These are phyloP conservation scores for Eriosoma lanigerum DNA, from an alignment of 1,140 invertebrate species.

Conservation along the genomic window DNA sequence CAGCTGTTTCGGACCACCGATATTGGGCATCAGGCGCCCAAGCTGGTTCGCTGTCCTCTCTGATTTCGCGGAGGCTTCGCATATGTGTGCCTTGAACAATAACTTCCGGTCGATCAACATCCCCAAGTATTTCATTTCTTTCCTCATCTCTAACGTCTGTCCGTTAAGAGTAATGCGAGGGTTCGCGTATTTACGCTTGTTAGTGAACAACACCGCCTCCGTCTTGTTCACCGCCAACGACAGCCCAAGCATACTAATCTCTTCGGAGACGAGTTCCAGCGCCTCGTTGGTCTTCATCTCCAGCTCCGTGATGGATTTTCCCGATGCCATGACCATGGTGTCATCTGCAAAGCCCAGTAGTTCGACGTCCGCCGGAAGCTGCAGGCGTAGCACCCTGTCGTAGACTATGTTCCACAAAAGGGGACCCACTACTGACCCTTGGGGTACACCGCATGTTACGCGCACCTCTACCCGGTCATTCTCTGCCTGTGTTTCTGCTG, in stretches of 20 bases:
- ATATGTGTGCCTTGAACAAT: no score
- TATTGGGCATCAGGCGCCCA: no score
- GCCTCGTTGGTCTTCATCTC: not conserved
- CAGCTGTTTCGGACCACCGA: no score
- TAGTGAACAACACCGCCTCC: not conserved
- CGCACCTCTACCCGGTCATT: not conserved
- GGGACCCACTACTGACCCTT: constrained; percentile 26
- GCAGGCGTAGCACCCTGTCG: not conserved
- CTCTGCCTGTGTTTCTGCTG: not conserved
- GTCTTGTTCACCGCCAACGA: not conserved
- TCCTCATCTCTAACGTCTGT: no score
- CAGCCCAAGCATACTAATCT: not conserved
- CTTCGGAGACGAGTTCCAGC: not conserved
- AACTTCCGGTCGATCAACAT: no score
- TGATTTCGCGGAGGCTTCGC: no score
- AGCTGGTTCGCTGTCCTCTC: no score
- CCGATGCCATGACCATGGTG: not conserved
- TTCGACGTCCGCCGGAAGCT: not conserved
- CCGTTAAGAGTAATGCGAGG: not conserved
- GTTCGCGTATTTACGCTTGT: not conserved
- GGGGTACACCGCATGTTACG: constrained; percentile 16
- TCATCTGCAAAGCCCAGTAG: constrained; percentile 9
- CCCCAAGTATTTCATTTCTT: no score
- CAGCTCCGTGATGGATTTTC: not conserved
- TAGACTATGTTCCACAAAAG: constrained; percentile 25